Conservation (phyloP, 1,140 invertebrate genomes). For the Littorina saxatilis region DNA sequence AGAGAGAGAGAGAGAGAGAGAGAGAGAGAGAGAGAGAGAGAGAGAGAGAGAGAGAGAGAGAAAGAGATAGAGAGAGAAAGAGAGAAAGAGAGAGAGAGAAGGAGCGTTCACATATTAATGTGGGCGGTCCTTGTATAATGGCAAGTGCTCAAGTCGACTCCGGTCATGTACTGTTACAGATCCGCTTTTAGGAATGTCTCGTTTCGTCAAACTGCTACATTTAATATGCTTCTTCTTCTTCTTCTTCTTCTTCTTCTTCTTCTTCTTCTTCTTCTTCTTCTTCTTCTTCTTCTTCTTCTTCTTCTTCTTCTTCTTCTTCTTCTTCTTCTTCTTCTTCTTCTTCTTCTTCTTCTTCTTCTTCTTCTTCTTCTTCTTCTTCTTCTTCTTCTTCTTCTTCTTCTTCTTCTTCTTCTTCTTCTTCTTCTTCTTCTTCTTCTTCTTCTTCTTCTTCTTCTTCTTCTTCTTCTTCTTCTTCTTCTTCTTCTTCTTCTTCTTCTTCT, state of each 20-base stretch:
- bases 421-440: not conserved
- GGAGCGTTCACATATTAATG: too few species aligned
- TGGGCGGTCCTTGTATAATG: too few species aligned
- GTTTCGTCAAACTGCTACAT: too few species aligned
- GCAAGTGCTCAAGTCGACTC: too few species aligned
- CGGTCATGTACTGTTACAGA: too few species aligned
- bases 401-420: constrained; percentile 5
- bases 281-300: constrained; percentile 12
- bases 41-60: too few species aligned
- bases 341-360: constrained; percentile 15
- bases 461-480: not conserved
- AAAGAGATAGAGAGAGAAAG: too few species aligned
- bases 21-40: too few species aligned
- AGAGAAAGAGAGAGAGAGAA: too few species aligned
- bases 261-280: constrained; percentile 15
- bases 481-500: not conserved
- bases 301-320: constrained; percentile 17
- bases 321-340: constrained; percentile 14
- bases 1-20: too few species aligned
- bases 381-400: constrained; percentile 29
- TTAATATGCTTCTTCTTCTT: constrained; percentile 3
- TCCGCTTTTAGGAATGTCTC: too few species aligned
- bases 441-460: not conserved
- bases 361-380: constrained; percentile 22
- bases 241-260: constrained; percentile 11